Base-by-base conservation (phyloP, 2,113 vertebrate genomes). In the Cinclus cinclus region DNA sequence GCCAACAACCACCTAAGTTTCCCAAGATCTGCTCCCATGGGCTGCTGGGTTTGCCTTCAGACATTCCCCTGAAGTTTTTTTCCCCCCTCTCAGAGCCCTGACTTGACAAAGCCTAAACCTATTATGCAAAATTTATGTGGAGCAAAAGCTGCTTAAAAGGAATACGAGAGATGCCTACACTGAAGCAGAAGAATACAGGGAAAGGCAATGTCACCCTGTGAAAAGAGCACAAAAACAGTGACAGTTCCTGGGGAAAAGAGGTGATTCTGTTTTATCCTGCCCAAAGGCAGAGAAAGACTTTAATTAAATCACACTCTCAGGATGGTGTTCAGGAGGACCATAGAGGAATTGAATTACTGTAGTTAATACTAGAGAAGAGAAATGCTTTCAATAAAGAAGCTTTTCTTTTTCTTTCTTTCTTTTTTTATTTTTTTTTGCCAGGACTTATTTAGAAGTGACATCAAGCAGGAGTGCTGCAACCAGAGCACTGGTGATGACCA, bases 101-200 rank as follows among this genome's bases (percentile, higher is more conserved):
- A 69, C 89, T 67, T 50, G 41, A 80, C 58, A 50, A 86, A 92
- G 63, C 25, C 15, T 79, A 90, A 93, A 75, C 68, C 62, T 95
- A 78, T 93, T 90, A 92, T 27, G 58, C 81, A 90, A 86, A 90
- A 86, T 37, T 64, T 56, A 78, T 0, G 0, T 27, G 68, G 62
- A 84, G 70, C 58, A 87, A 92, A 91, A 95, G 87, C 91, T 78
- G 83, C 87, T 91, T 89, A 89, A 78, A 78, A 90, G 65, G 68
- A 81, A 69, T 7, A 70, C 0, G 0, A 62, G 65, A 84, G 83
- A 53, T 0, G 28, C 28, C 59, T 81, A 79, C 73, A 67, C 1
- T 42, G 83, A 74, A 59, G 71, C 67, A 83, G 79, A 87, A 92
- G 63, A 56, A 71, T 25, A 28, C 31, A 73, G 67, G 31, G 63